Evolutionary conservation across 2,888 invertebrate genomes (phyloP).

Genomic region (Rapana venosa): DNA sequence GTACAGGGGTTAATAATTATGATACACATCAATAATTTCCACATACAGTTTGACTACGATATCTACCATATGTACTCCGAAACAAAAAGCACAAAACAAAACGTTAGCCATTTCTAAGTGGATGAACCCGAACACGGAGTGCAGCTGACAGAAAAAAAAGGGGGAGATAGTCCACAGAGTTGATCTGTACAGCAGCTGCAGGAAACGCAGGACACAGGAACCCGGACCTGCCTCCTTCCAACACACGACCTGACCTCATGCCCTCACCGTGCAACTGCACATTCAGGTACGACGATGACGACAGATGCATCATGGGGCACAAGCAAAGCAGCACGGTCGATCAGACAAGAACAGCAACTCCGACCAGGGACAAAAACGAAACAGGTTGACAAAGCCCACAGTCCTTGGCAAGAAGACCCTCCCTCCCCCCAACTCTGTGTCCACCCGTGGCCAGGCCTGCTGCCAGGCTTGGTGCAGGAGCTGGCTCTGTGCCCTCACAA

Average conservation of each 20-base stretch:
- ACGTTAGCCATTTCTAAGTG: slow-evolving; percentile 19
- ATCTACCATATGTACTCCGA: background rate
- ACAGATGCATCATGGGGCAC: no score
- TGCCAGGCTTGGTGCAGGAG: no score
- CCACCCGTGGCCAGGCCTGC: no score
- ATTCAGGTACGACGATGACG: no score
- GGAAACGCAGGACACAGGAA: background rate
- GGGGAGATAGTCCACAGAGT: background rate
- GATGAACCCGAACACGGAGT: background rate
- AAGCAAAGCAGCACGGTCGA: no score
- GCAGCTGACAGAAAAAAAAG: background rate
- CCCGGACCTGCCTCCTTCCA: background rate
- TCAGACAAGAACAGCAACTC: no score
- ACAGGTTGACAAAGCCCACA: no score
- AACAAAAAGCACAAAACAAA: background rate
- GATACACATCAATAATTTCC: background rate
- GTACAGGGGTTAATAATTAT: background rate
- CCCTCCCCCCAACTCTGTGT: background rate
- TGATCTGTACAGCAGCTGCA: slow-evolving; percentile 1
- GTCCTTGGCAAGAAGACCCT: no score
- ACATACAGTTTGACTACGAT: background rate
- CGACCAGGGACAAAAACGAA: no score
- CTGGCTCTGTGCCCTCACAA: no score
- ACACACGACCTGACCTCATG: background rate
- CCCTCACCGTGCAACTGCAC: no score